Base-by-base conservation (phyloP, 2,113 vertebrate genomes). In the Numenius arquata region DNA sequence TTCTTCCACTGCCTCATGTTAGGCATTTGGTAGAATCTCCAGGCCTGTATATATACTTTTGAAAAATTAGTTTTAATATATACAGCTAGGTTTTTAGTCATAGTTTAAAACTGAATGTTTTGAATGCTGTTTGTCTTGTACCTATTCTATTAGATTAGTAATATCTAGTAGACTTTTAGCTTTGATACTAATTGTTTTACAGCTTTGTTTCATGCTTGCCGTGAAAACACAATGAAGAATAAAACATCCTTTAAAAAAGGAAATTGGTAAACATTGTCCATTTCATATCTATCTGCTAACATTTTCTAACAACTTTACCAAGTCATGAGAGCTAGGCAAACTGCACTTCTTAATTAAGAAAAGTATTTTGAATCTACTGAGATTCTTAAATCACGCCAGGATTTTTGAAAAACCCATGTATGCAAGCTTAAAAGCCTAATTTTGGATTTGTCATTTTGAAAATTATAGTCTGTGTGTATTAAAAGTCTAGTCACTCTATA, bases 381-480 rank as follows among this genome's bases (percentile, higher is more conserved):
- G 63, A 78, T 26, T 61, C 53, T 86, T 80, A 83, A 86, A 73
- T 55, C 85, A 78, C 17, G 50, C 16, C 38, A 36, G 41, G 75
- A 47, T 86, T 93, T 96, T 88, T 86, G 23, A 83, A 92, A 95
- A 67, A 22, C 56, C 40, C 11, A 2, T 48, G 19, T 11, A 55
- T 30, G 48, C 3, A 40, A 90, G 55, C 52, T 92, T 81, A 61
- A 73, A 86, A 81, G 21, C 27, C 83, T 80, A 74, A 90, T 86
- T 90, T 93, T 90, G 72, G 80, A 47, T 41, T 74, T 91, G 45
- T 72, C 26, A 81, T 71, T 95, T 94, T 48, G 74, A 89, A 95
- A 89, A 77, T 43, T 2, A 61, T 65, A 38, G 45, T 62, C 63
- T 55, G 48, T 36, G n/a, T 77, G n/a, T 90, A 80, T 88, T 90